Evolutionary conservation across 2,113 vertebrate genomes (phyloP).

Genomic region (Bufo bufo): DNA sequence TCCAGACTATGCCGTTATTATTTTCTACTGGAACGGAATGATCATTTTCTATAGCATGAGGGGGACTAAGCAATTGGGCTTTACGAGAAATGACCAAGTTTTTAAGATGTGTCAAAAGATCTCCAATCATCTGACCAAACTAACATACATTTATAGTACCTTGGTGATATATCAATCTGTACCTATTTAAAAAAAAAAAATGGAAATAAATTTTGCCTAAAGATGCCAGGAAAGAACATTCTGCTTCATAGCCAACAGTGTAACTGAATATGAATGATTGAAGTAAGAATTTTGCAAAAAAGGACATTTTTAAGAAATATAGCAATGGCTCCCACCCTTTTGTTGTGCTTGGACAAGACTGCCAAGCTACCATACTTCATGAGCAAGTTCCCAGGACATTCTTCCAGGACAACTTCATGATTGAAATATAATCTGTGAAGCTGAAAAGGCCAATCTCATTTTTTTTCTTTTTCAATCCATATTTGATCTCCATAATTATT

Average conservation of each 20-base stretch:
- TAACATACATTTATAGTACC: too few relatives aligned
- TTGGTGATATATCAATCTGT: too few relatives aligned
- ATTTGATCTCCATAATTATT: neutral
- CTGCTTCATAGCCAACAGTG: neutral
- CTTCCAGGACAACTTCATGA: neutral
- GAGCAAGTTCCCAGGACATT: neutral
- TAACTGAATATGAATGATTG: neutral
- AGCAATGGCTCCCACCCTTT: neutral
- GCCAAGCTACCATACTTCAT: neutral
- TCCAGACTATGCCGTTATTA: too few relatives aligned
- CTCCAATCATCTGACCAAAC: too few relatives aligned
- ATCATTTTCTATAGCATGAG: too few relatives aligned
- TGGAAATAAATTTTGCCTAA: neutral
- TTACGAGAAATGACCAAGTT: too few relatives aligned
- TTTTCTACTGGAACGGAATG: too few relatives aligned
- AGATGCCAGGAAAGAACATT: neutral
- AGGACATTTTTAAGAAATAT: slow-evolving; percentile 3
- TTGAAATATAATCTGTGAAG: neutral
- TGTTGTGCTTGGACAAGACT: neutral
- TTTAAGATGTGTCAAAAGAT: too few relatives aligned
- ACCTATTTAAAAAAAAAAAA: neutral
- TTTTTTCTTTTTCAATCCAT: neutral
- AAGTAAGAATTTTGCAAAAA: neutral
- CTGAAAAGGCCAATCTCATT: neutral
- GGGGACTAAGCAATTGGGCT: too few relatives aligned